Percentiles rank a stretch among this genome's conserved stretches.
phyloP scores from a whole-genome alignment of 2,797 vertebrate species.

The Halcyon chelicuti region DNA sequence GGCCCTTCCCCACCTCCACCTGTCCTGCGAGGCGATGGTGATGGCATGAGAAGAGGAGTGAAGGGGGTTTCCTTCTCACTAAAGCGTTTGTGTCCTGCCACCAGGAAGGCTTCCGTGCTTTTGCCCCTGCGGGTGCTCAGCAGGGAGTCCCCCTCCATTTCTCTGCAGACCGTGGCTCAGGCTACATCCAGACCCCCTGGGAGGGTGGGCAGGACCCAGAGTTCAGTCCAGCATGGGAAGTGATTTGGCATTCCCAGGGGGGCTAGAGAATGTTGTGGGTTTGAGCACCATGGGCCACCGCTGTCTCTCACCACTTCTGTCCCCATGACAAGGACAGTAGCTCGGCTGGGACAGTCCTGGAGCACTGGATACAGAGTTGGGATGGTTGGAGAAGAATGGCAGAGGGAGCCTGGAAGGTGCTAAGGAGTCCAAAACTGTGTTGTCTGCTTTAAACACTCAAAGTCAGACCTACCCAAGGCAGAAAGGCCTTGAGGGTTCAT shows the following conservation, averaged over 20 bases:
- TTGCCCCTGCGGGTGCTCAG: rapidly evolving
- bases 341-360: not conserved
- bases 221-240: not conserved
- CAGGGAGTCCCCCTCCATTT: not conserved
- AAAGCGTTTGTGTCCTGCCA: not conserved
- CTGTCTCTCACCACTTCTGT: not conserved
- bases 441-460: not conserved
- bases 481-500: not conserved
- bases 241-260: not conserved
- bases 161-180: not conserved
- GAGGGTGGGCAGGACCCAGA: not conserved
- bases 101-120: not conserved
- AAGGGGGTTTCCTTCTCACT: not conserved
- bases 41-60: not conserved
- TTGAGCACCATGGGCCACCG: not conserved
- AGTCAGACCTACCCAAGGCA: not conserved
- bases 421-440: not conserved
- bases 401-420: not conserved
- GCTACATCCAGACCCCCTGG: not conserved
- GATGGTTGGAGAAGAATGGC: rapidly evolving
- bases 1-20: not conserved
- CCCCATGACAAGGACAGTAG: not conserved
- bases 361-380: not conserved
- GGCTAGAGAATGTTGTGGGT: not conserved
- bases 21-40: rapidly evolving